Conservation (phyloP, 2,797 vertebrate species). For the Micropoecilia bifurca region DNA sequence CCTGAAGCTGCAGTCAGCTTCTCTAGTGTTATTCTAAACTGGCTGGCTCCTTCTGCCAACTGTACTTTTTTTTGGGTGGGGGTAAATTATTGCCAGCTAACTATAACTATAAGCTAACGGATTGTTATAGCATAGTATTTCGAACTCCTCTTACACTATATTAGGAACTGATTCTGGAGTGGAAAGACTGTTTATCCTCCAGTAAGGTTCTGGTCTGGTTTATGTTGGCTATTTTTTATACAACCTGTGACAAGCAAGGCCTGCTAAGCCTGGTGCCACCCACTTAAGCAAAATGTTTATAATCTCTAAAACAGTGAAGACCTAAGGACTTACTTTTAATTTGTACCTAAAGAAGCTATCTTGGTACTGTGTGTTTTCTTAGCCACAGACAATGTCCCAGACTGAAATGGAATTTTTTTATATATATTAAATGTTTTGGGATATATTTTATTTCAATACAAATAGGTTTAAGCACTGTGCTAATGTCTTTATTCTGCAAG, state of each 20-base stretch:
- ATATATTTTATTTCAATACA: not conserved
- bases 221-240: constrained; percentile 25
- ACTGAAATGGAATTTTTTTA: not conserved
- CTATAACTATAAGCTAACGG: constrained; percentile 43
- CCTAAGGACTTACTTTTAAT: constrained; percentile 3
- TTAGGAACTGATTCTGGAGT: constrained; percentile 51
- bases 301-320: constrained; percentile 9
- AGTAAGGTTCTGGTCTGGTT: constrained; percentile 57
- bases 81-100: constrained; percentile 64
- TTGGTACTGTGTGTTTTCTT: not conserved
- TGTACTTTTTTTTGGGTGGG: not conserved
- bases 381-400: not conserved
- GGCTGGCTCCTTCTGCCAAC: constrained; percentile 56
- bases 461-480: not conserved
- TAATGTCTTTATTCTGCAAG: not conserved
- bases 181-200: constrained; percentile 61
- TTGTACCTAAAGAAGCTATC: constrained; percentile 5
- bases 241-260: constrained; percentile 20
- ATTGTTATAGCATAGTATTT: constrained; percentile 52
- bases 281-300: constrained; percentile 31
- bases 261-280: constrained; percentile 12
- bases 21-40: constrained; percentile 55
- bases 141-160: constrained; percentile 56
- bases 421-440: not conserved
- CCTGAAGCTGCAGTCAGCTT: constrained; percentile 53